Base-by-base conservation (phyloP, 2,888 invertebrate genomes). In the Macaria liturata region DNA sequence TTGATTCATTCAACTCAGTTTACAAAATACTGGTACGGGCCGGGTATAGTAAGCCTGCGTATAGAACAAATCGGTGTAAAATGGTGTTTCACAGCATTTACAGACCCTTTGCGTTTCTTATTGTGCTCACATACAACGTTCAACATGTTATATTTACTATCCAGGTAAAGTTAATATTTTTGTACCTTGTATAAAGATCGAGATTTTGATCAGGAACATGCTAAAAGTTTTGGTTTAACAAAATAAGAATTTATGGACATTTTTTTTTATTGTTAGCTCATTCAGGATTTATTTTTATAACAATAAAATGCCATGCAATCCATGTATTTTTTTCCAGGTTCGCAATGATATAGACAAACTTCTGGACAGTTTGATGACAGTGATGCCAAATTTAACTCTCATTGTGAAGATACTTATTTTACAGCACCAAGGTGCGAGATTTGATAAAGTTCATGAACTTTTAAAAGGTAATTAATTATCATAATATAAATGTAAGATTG, bases 1-100 rank as follows among this genome's bases (percentile, higher is more conserved):
- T 51, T 20, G 44, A 34, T 1, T 51, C 51, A 4, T 51, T 51
- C 4, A 30, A 44, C 4, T 9, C 44, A 32, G 49, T 49, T 31
- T 49, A 30, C 3, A 42, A 49, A 42, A 32, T 49, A 9, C 30
- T 49, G 7, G 42, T 42, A 3, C 32, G 42, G 42, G 43, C 43
- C 9, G 49, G 43, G 3, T 49, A 5, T 6, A 31, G 32, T 32
- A 49, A 32, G 9, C 43, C 42, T 9, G 7, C 43, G 9, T 3
- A 31, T 6, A 30, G 9, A 40, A 49, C 9, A n/a, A 39, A 40
- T 3, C 8, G 9, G 2, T 6, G 31, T 7, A 40, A 40, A 20
- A 20, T 9, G 31, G 31, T 40, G 9, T 40, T 49, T 9, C 42
- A 49, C 3, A 7, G 39, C 6, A 40, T 46, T 30, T 40, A 49